Conservation (phyloP, 2,888 invertebrate genomes). For the Timema cristinae region DNA sequence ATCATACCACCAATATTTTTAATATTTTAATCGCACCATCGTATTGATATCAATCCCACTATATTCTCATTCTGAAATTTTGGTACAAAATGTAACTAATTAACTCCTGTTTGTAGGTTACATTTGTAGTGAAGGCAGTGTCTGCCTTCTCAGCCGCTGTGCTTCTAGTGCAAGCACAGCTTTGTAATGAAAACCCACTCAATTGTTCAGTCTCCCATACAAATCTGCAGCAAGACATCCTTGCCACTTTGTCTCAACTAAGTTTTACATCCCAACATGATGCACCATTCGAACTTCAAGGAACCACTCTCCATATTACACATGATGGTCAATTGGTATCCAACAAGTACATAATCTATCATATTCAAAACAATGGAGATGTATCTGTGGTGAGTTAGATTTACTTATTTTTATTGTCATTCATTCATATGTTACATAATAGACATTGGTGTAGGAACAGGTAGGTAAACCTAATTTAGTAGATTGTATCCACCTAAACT, state of each 20-base stretch:
- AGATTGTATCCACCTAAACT: neutral
- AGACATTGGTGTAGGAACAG: too few species aligned
- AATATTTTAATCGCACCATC: too few species aligned
- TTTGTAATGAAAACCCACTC: conserved; percentile 19
- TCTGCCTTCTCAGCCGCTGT: conserved; percentile 42
- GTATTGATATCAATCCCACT: too few species aligned
- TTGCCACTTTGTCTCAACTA: conserved; percentile 32
- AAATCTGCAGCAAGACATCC: conserved; percentile 31
- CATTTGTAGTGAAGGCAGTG: conserved; percentile 38
- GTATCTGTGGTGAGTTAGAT: conserved; percentile 22
- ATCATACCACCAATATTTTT: too few species aligned
- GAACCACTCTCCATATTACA: conserved; percentile 34
- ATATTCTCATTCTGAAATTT: too few species aligned
- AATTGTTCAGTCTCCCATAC: conserved; percentile 16
- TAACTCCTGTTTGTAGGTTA: conserved; percentile 14
- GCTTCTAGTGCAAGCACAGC: conserved; percentile 36
- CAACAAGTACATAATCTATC: conserved; percentile 34
- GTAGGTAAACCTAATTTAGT: too few species aligned
- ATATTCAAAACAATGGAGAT: conserved; percentile 28
- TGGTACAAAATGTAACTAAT: too few species aligned
- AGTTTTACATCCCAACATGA: conserved; percentile 32
- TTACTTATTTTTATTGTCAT: neutral
- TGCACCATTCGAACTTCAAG: conserved; percentile 34
- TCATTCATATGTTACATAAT: too few species aligned
- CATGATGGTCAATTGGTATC: conserved; percentile 35